These are phyloP conservation scores for Trididemnum miniatum DNA, from an alignment of 23 tunicate genomes.

Conservation along the genomic window DNA sequence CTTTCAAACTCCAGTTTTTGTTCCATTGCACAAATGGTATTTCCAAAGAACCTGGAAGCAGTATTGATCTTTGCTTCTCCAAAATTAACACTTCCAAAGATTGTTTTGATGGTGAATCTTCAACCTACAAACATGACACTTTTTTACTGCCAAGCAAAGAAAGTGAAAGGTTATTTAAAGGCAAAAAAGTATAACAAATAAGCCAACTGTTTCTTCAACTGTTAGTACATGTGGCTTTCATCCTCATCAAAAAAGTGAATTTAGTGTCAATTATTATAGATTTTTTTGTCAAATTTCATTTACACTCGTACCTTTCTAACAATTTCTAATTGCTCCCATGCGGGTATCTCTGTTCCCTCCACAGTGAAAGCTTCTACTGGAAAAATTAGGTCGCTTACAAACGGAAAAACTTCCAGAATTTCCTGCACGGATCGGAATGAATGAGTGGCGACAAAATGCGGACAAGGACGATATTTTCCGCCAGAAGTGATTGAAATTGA, in stretches of 20 bases:
- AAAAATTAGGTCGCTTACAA: slow-evolving; percentile 17
- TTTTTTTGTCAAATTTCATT: too few relatives aligned
- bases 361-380: slow-evolving; percentile 7
- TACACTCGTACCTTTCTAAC: slow-evolving; percentile 6
- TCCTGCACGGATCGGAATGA: slow-evolving; percentile 13
- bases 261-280: too few relatives aligned
- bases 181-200: too few relatives aligned
- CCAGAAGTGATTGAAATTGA: not conserved
- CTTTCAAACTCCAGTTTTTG: slow-evolving; percentile 9
- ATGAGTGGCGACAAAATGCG: not conserved
- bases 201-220: too few relatives aligned
- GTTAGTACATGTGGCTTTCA: too few relatives aligned
- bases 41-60: not conserved
- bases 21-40: slow-evolving; percentile 9
- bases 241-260: too few relatives aligned
- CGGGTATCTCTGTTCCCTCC: slow-evolving; percentile 7
- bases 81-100: not conserved
- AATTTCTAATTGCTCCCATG: slow-evolving; percentile 17
- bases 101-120: not conserved
- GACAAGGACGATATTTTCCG: slow-evolving; percentile 20
- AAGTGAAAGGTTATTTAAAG: too few relatives aligned
- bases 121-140: not conserved
- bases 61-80: not conserved
- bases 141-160: not conserved
- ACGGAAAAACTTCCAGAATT: slow-evolving; percentile 22